Evolutionary conservation across 2,113 vertebrate species (phyloP).

Genomic region (Gnathonemus longibarbis): DNA sequence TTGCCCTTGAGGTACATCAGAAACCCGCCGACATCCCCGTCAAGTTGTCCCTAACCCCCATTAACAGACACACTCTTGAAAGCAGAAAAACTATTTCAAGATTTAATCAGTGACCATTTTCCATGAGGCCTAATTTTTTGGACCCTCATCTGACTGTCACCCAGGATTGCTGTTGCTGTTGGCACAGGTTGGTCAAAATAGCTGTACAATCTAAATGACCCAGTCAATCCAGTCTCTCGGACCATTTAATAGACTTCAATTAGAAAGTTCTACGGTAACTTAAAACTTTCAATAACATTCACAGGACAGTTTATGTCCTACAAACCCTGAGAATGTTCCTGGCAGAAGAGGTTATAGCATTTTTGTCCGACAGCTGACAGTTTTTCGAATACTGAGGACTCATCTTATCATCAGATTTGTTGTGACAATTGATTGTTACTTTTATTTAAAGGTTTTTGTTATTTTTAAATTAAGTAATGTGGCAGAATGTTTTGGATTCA

Average conservation of each 20-base stretch:
- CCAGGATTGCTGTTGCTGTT: not conserved
- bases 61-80: not conserved
- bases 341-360: not conserved
- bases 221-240: not conserved
- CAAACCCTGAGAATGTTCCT: not conserved
- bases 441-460: not conserved
- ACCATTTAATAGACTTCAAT: not conserved
- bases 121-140: not conserved
- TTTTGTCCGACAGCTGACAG: not conserved
- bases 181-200: not conserved
- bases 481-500: not conserved
- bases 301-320: not conserved
- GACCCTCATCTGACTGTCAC: not conserved
- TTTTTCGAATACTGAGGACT: not conserved
- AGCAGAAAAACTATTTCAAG: not conserved
- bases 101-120: not conserved
- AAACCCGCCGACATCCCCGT: not conserved
- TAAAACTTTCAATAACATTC: not conserved
- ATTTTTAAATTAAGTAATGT: not conserved
- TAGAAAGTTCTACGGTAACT: not conserved
- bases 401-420: not conserved
- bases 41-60: not conserved
- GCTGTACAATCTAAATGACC: not conserved
- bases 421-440: not conserved
- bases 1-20: not conserved